These are phyloP conservation scores for Polietes domitor DNA, from an alignment of 2,888 invertebrate genomes.

Conservation along the genomic window DNA sequence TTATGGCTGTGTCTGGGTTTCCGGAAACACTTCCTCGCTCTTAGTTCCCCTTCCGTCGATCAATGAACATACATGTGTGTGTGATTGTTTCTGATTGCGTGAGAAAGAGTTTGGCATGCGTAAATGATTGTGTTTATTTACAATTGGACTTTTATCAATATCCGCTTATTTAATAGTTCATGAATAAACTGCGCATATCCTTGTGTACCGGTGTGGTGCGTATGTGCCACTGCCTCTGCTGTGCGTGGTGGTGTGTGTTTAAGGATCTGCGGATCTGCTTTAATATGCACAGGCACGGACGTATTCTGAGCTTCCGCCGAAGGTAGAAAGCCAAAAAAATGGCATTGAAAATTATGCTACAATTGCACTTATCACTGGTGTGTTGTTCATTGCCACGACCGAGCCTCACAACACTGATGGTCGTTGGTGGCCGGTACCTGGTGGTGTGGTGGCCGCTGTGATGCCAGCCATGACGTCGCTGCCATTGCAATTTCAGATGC, in stretches of 20 bases:
- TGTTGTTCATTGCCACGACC: not conserved
- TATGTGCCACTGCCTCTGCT: not conserved
- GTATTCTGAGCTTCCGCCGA: not conserved
- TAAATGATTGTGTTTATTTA: slow-evolving; percentile 44
- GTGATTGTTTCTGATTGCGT: not conserved
- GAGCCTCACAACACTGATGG: too few relatives aligned
- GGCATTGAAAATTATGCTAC: slow-evolving; percentile 17
- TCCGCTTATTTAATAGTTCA: slow-evolving; percentile 45
- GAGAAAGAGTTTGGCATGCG: not conserved
- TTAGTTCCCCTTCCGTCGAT: not conserved
- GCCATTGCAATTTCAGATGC: not conserved
- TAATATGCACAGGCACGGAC: not conserved
- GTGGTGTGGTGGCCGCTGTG: not conserved
- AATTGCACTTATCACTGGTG: slow-evolving; percentile 4
- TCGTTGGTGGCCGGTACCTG: not conserved
- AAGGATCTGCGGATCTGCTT: not conserved
- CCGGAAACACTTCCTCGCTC: not conserved
- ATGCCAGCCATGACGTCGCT: not conserved
- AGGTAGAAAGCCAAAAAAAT: slow-evolving; percentile 30
- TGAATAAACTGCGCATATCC: slow-evolving; percentile 27
- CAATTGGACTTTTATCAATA: slow-evolving; percentile 48
- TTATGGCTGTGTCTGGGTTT: not conserved
- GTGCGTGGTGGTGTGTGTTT: not conserved
- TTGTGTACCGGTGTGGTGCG: not conserved
- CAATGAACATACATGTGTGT: not conserved